Evolutionary conservation across 1,140 invertebrate genomes (phyloP), one percentile per base, ranked within the genome.

Genomic region (Halictus rubicundus): DNA sequence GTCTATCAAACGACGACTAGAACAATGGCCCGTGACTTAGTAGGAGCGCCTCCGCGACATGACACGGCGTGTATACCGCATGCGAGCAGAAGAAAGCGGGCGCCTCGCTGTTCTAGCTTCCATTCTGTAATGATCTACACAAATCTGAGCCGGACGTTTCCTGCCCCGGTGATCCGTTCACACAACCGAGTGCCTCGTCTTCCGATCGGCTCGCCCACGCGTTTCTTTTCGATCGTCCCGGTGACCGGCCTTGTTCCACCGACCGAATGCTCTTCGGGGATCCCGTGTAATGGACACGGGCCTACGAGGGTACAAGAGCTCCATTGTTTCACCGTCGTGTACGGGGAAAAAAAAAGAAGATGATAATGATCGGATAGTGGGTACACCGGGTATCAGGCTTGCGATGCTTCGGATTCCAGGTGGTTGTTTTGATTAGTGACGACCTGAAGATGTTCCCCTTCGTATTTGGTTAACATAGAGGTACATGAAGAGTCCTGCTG

Each of bases 81-180:
- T 84, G 80, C 59, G 66, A 72, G 82, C n/a, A 32, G 81, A 81
- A 68, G 82, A 72, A 54, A 85, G 59, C 81, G 69, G 74, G 69
- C 83, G 76, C 61, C 83, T 83, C 32, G 86, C 76, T 86, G 86
- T 88, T 88, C 83, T 82, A 87, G 88, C 88, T 89, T 87, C 87
- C 80, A 88, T 88, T 89, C 82, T 80, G 52, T 87, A 87, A 88
- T 86, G 85, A 80, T 68, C 68, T 79, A 83, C 83, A 85, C 32
- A 78, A 74, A 72, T 84, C 69, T 65, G 23, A 32, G 37, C 59
- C 70, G 70, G 77, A 63, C 25, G 61, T 61, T 46, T 68, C 52
- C 39, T 69, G 32, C 46, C 32, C 19, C 27, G 52, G 27, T 25
- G 61, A 72, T 79, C 73, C 69, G 14, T 79, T 65, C 57, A 25